Percentiles rank a stretch among this genome's conserved stretches.
These are phyloP conservation scores for Gasteruption jaculator DNA, from an alignment of 2,888 invertebrate genomes.

Conservation along the genomic window DNA sequence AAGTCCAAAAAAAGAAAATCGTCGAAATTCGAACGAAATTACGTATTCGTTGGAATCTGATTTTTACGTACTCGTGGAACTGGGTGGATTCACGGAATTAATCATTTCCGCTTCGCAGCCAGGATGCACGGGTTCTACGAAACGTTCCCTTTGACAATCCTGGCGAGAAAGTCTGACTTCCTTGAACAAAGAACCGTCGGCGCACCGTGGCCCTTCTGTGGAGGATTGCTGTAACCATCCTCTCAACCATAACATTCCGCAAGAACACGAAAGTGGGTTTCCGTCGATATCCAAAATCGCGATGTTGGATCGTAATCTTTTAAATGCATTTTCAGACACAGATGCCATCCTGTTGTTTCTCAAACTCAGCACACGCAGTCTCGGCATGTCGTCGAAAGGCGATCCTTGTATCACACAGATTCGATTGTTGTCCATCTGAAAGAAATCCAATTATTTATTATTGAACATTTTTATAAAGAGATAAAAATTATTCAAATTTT, in stretches of 20 bases:
- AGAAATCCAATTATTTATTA: conserved; percentile 8
- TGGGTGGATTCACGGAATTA: conserved; percentile 26
- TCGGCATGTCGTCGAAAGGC: conserved; percentile 80
- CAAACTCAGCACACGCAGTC: conserved; percentile 74
- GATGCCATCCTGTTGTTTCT: conserved; percentile 72
- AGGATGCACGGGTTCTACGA: conserved; percentile 58
- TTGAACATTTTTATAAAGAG: no score
- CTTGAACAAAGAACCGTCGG: conserved; percentile 72
- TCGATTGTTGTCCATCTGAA: conserved; percentile 72
- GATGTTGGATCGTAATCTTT: conserved; percentile 73
- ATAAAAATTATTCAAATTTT: background rate
- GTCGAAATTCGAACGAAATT: background rate
- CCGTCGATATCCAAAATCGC: conserved; percentile 82
- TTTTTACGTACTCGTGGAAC: conserved; percentile 25
- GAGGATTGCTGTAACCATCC: conserved; percentile 77
- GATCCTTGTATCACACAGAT: conserved; percentile 76
- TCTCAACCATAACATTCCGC: conserved; percentile 77
- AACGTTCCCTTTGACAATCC: conserved; percentile 60
- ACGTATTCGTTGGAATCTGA: no score
- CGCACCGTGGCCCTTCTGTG: conserved; percentile 71
- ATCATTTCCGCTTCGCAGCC: conserved; percentile 70
- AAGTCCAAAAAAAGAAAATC: background rate
- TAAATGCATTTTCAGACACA: conserved; percentile 70
- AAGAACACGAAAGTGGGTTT: conserved; percentile 82
- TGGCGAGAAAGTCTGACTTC: conserved; percentile 67